Evolutionary conservation across 2,797 vertebrate species (phyloP), one percentile per base, ranked within the genome.

Genomic region (Coccyzus lansbergi): DNA sequence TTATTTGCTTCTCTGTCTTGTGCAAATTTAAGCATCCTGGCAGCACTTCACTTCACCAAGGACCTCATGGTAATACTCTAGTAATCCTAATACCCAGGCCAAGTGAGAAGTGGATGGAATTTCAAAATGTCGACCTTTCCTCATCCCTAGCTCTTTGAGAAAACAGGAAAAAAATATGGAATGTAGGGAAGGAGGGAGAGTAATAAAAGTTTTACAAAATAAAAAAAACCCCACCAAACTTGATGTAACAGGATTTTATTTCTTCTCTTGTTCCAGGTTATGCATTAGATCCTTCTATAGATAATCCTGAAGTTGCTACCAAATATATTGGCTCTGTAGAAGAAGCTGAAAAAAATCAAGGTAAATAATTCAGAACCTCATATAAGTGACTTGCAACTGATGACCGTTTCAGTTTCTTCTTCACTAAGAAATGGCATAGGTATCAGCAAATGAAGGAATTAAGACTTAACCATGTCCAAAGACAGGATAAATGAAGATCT

Each of bases 331-430:
- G 99, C 51, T 99, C 99, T 76, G 98, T 99, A 69, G 99, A 99
- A 69, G 99, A 99, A 92, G 99, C 99, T 48, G 99, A 99, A 97
- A 99, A 99, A 97, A 99, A 99, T 94, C 99, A 99, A 99, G 99
- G 99, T 99, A 98, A 95, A 67, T 71, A 72, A 56, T 88, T 93
- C 76, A 60, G 44, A 68, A 24, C 79, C 18, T 44, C 3, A 4
- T 38, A 38, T 67, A 86, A 87, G 76, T 84, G 5, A 44, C 38
- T 91, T 65, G 51, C 5, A 59, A 40, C 9, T 63, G 49, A 18
- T 74, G 26, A 38, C 25, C 49, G 12, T 53, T 91, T 71, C 29
- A 0, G 5, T 64, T 83, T 81, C 21, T 62, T 90, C 51, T 60
- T 90, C 62, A 44, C 24, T 59, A 59, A 65, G 42, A 63, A 55